Percentiles rank a stretch among this genome's conserved stretches.
phyloP scores from a whole-genome alignment of 2,113 vertebrate genomes.

The Cyanoramphus novaezelandiae region DNA sequence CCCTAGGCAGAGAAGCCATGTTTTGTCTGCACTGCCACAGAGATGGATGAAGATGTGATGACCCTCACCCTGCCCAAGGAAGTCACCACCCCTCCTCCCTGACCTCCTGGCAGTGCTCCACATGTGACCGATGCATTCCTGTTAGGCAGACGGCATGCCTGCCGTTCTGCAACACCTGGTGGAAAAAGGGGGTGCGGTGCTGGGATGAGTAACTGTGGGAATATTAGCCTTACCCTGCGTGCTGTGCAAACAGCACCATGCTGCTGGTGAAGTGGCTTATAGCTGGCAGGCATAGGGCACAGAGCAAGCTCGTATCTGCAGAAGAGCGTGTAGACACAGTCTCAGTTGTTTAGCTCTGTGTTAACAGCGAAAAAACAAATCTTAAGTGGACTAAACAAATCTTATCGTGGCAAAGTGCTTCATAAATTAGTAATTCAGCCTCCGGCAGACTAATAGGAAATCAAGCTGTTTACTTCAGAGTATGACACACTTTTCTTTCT shows the following conservation, averaged over 20 bases:
- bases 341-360: background rate
- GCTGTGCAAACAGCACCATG: background rate
- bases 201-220: conserved; percentile 3
- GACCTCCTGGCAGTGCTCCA: background rate
- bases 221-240: background rate
- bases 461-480: conserved; percentile 20
- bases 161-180: background rate
- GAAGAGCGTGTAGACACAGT: background rate
- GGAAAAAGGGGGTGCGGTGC: background rate
- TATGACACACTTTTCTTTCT: conserved; percentile 20
- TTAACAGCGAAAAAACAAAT: conserved; percentile 12
- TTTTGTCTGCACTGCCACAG: background rate
- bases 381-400: conserved; percentile 41
- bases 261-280: background rate
- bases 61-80: background rate
- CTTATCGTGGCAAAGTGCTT: conserved; percentile 34
- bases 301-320: background rate
- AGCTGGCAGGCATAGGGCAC: background rate
- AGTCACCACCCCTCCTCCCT: background rate
- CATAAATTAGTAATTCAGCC: conserved; percentile 53
- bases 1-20: background rate
- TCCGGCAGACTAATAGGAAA: conserved; percentile 26
- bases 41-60: background rate
- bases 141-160: background rate
- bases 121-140: background rate